Base-by-base conservation (phyloP, 2,888 invertebrate species). In the Teinopalpus imperialis region DNA sequence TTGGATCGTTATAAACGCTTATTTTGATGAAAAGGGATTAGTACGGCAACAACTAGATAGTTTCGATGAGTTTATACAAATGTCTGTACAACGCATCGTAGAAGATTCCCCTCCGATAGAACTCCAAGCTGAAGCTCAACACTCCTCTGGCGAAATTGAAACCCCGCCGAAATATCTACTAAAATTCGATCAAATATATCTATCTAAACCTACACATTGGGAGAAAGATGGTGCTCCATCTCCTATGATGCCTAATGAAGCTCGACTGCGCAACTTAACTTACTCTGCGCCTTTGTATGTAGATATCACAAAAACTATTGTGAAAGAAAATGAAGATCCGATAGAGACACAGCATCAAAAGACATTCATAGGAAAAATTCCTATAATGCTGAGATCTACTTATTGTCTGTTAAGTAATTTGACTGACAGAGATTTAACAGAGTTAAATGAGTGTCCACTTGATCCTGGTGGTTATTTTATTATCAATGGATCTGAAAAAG, bases 211-310 rank as follows among this genome's bases (percentile, higher is more conserved):
- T 1, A 99, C 99, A 3, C 99, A 99, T 90, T 99, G 99, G 99
- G 99, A 99, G 80, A 99, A 99, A 86, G 99, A 99, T 90, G 99
- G 99, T 70, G 97, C 98, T 0, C 98, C 99, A 7, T 96, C 97
- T 46, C 98, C 98, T 48, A 98, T 99, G 98, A 99, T 99, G 98
- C 99, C 99, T 0, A 99, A 99, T 70, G 99, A 99, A 85, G 99
- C 99, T 2, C 92, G 99, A 51, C 91, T 99, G 41, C 91, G 99
- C 47, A 99, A 99, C 87, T 89, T 99, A 26, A 98, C 98, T 0
- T 99, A 99, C 80, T 98, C 99, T 0, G 99, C 99, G 0, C 99
- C 99, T 0, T 89, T 99, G 0, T 99, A 99, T 83, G 99, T 99
- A 0, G 99, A 99, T 77, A 99, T 99, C 48, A 97, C 97, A 0